These are phyloP conservation scores for Amphiduros pacificus DNA, from an alignment of 2,888 invertebrate species.

Conservation along the genomic window DNA sequence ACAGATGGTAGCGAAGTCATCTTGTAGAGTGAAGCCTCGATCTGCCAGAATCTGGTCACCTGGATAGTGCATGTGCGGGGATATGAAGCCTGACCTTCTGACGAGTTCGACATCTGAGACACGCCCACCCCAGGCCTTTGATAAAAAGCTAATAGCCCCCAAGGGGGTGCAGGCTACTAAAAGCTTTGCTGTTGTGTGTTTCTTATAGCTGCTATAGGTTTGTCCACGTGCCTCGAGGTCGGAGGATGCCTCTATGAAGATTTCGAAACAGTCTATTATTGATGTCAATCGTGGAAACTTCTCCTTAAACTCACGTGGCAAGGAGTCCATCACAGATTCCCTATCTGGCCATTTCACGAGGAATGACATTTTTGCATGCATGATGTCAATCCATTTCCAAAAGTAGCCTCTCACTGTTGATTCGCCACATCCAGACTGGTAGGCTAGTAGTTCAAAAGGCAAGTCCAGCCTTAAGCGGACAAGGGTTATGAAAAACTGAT, in stretches of 20 bases:
- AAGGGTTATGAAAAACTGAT: slow-evolving; percentile 1
- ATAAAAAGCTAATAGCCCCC: slow-evolving; percentile 2
- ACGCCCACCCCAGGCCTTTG: slow-evolving; percentile 11
- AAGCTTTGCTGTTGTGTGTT: not conserved
- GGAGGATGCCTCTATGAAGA: not conserved
- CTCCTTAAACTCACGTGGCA: not conserved
- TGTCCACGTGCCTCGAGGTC: not conserved
- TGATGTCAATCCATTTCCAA: not conserved
- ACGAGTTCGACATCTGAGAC: slow-evolving; percentile 24
- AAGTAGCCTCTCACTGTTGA: not conserved
- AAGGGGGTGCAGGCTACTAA: not conserved
- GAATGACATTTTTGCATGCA: not conserved
- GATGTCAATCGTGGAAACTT: slow-evolving; percentile 1
- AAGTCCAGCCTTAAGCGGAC: not conserved
- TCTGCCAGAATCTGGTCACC: slow-evolving; percentile 33
- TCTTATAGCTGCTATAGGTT: not conserved
- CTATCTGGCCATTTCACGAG: slow-evolving; percentile 3
- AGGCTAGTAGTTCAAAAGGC: not conserved
- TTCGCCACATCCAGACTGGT: not conserved
- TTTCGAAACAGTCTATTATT: slow-evolving; percentile 12
- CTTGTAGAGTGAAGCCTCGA: slow-evolving; percentile 30
- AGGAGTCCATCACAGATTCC: not conserved
- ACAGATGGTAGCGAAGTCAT: slow-evolving; percentile 29
- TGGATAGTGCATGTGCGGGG: slow-evolving; percentile 20
- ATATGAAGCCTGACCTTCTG: slow-evolving; percentile 25